A percentile compares a stretch with the other conserved stretches of the same genome.
Conservation (phyloP, 2,113 vertebrate genomes). For the Mirounga angustirostris region DNA sequence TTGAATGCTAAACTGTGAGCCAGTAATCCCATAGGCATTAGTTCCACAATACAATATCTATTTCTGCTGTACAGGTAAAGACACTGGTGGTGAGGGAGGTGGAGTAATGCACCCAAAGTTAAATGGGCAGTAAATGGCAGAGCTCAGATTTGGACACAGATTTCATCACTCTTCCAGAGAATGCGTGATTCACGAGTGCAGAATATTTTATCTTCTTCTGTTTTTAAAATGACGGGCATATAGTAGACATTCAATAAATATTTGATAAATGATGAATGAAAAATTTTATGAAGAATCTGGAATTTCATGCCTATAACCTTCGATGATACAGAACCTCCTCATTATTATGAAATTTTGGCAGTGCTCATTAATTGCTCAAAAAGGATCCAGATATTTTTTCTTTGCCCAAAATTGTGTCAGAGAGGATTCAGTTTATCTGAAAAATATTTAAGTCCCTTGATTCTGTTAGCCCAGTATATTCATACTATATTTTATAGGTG, state of each 20-base stretch:
- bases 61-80: background rate
- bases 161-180: background rate
- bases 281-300: background rate
- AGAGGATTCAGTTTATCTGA: background rate
- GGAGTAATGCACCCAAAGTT: background rate
- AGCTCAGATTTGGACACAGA: background rate
- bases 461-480: background rate
- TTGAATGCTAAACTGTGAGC: background rate
- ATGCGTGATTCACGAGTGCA: background rate
- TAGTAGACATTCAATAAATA: background rate
- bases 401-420: background rate
- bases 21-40: background rate
- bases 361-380: background rate
- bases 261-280: slow-evolving; percentile 5
- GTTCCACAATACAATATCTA: background rate
- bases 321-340: background rate
- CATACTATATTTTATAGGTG: background rate
- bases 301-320: background rate
- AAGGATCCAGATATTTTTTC: background rate
- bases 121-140: background rate
- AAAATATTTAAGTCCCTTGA: background rate
- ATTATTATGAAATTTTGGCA: background rate
- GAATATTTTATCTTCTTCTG: background rate
- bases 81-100: too few species aligned
- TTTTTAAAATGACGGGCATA: background rate